A percentile compares a stretch with the other conserved stretches of the same genome.
These are phyloP conservation scores for Euwallacea similis DNA, from an alignment of 1,140 invertebrate genomes.

Conservation along the genomic window DNA sequence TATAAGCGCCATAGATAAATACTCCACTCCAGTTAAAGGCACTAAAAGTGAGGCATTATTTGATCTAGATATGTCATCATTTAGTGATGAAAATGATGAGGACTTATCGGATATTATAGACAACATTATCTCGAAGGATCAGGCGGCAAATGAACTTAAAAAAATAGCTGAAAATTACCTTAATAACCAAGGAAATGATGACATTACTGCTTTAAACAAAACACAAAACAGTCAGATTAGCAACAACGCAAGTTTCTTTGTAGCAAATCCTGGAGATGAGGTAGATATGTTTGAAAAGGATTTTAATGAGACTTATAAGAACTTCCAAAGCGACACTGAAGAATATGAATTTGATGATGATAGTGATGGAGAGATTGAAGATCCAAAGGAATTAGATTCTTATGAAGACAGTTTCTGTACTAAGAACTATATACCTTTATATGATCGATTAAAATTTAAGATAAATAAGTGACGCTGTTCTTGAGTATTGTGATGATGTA, in stretches of 20 bases:
- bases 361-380: neutral
- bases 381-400: too few species aligned
- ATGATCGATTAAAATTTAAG: too few species aligned
- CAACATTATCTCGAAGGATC: constrained; percentile 54
- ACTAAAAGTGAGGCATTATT: constrained; percentile 35
- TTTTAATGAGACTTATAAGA: constrained; percentile 50
- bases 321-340: constrained; percentile 11
- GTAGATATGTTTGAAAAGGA: constrained; percentile 48
- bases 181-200: neutral
- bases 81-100: constrained; percentile 55
- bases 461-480: too few species aligned
- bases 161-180: constrained; percentile 14
- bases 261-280: constrained; percentile 36
- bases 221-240: constrained; percentile 15
- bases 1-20: neutral
- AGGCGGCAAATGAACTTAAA: constrained; percentile 5
- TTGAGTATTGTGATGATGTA: too few species aligned
- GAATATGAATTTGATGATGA: constrained; percentile 15
- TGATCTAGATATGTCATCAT: constrained; percentile 47
- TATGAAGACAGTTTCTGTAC: too few species aligned
- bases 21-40: constrained; percentile 6
- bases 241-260: constrained; percentile 45
- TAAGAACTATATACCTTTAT: too few species aligned
- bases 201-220: constrained; percentile 24
- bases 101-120: constrained; percentile 66